phyloP scores from a whole-genome alignment of 2,888 invertebrate species.

The Oasisia sp. region DNA sequence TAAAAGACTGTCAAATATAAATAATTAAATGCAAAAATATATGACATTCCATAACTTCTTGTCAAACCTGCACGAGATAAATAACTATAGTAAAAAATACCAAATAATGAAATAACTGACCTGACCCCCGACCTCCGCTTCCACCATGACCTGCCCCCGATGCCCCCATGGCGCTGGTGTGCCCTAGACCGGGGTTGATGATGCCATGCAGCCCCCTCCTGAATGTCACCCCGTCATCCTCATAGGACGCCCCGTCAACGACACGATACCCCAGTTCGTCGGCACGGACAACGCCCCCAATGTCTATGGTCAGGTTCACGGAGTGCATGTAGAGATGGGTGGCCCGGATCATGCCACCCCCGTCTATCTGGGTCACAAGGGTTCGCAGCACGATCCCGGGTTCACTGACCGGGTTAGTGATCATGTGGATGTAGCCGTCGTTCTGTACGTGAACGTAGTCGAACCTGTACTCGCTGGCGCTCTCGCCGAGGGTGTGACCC shows the following conservation, averaged over 20 bases:
- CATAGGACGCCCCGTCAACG: constrained; percentile 40
- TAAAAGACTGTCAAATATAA: too few relatives aligned
- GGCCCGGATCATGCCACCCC: constrained; percentile 50
- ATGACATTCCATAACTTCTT: too few relatives aligned
- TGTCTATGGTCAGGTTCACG: constrained; percentile 49
- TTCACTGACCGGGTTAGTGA: constrained; percentile 49
- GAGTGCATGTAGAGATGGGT: constrained; percentile 49
- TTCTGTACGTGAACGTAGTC: constrained; percentile 51
- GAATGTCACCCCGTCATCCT: constrained; percentile 8
- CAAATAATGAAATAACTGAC: constrained; percentile 34
- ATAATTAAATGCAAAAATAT: too few relatives aligned
- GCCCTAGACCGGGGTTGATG: constrained; percentile 51
- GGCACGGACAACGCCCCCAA: constrained; percentile 47
- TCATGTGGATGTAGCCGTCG: constrained; percentile 49
- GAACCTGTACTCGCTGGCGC: constrained; percentile 45
- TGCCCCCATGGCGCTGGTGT: constrained; percentile 35
- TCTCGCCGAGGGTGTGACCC: constrained; percentile 43
- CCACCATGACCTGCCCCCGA: constrained; percentile 54
- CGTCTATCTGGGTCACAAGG: constrained; percentile 48
- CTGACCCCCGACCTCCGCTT: constrained; percentile 47
- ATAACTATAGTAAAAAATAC: too few relatives aligned
- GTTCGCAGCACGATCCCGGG: constrained; percentile 46
- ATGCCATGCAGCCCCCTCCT: constrained; percentile 41
- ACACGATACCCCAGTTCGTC: constrained; percentile 49
- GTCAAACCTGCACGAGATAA: too few relatives aligned